Base-by-base conservation (phyloP, 2,797 vertebrate species). In the Melanotaenia maccullochi region DNA sequence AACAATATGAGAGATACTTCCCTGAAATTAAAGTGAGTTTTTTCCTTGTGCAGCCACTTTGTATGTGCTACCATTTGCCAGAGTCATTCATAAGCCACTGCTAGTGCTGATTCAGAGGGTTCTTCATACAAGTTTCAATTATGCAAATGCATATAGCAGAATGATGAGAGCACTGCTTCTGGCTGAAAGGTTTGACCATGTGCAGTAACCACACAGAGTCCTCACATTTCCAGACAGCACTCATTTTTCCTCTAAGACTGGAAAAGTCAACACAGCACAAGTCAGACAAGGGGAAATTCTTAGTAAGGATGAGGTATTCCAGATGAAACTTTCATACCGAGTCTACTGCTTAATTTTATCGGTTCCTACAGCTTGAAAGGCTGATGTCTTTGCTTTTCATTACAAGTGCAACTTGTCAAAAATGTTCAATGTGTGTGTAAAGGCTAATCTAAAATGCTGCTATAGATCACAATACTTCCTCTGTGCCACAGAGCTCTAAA, bases 221-320 rank as follows among this genome's bases (percentile, higher is more conserved):
- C 75, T 82, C 74, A 65, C 69, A 83, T 90, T 90, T 89, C 88
- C 81, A 81, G 79, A 82, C 58, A 22, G 74, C 51, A 44, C 73
- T 78, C 54, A 65, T 76, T 86, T 85, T 88, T 66, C 74, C 71
- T 71, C 64, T 60, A 2, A 44, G 75, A 73, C 74, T 91, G 87
- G 90, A 91, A 93, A 91, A 87, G 72, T 84, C 79, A 81, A 86
- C 81, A 84, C 76, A 87, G 84, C 79, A 85, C 24, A 66, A 85
- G 57, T 44, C 18, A 64, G 63, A 40, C 57, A 67, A 71, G 56
- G 59, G 75, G 62, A 78, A 83, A 80, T 64, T 82, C 64, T 55
- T 72, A 75, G 77, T 28, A 25, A 83, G 69, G 65, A 18, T 68
- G 80, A 83, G 33, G 58, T 73, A 76, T 87, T 85, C 71, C 84